These are phyloP conservation scores for Acanthiza pusilla DNA, from an alignment of 2,797 vertebrate species.

Conservation along the genomic window DNA sequence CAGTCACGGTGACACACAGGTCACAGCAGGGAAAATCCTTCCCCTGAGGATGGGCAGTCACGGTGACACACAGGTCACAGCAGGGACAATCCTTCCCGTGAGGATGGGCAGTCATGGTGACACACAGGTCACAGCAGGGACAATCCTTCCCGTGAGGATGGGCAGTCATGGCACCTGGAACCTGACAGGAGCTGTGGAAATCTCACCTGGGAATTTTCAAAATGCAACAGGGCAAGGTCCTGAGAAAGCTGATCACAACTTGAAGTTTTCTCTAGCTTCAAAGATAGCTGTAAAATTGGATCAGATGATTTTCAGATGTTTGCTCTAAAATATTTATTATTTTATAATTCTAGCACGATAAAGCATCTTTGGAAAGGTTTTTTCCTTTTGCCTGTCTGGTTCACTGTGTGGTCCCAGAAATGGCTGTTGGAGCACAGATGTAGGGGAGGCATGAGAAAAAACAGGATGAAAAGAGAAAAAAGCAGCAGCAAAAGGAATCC, in stretches of 20 bases:
- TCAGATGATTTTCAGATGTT: neutral
- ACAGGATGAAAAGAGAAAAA: neutral
- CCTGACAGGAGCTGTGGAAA: neutral
- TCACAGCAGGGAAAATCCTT: too few species aligned
- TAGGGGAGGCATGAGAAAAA: neutral
- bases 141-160: neutral
- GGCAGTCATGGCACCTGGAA: neutral
- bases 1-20: neutral
- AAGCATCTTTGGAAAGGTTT: neutral
- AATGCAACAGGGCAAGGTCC: neutral
- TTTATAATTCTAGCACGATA: neutral
- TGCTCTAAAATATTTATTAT: neutral
- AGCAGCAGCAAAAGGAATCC: neutral
- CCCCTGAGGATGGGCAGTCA: too few species aligned
- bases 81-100: too few species aligned
- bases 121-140: neutral
- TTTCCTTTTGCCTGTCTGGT: accelerated
- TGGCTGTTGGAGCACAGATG: neutral
- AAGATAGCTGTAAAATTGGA: neutral
- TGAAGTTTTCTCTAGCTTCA: neutral
- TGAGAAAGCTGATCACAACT: neutral
- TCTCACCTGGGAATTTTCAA: neutral
- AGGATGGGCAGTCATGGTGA: neutral
- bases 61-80: too few species aligned
- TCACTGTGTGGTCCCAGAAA: neutral